A percentile compares a stretch with the other conserved stretches of the same genome.
phyloP scores from a whole-genome alignment of 2,888 invertebrate genomes.

The Nymphalis urticae region DNA sequence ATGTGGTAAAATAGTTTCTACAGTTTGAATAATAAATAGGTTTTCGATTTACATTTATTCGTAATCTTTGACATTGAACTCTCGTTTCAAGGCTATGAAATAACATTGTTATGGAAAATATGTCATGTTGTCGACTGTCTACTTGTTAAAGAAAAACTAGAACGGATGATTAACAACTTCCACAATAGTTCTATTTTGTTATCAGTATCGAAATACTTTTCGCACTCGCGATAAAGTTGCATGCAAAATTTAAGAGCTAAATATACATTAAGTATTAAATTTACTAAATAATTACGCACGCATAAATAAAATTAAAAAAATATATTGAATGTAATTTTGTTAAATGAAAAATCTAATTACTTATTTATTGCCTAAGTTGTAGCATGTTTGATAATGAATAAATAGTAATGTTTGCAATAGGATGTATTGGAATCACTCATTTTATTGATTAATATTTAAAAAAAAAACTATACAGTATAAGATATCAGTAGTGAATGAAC shows the following conservation, averaged over 20 bases:
- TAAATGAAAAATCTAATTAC: too few relatives aligned
- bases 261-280: too few relatives aligned
- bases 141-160: constrained; percentile 10
- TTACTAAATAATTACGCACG: not conserved
- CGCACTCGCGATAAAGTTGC: constrained; percentile 9
- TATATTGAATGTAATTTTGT: too few relatives aligned
- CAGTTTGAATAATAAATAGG: constrained; percentile 1
- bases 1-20: not conserved
- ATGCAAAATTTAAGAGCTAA: not conserved
- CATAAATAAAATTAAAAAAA: not conserved
- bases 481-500: too few relatives aligned
- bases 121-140: constrained; percentile 2
- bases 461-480: too few relatives aligned
- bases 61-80: constrained; percentile 31
- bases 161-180: constrained; percentile 17
- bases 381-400: too few relatives aligned
- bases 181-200: constrained; percentile 16
- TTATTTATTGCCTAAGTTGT: too few relatives aligned
- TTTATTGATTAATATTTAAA: too few relatives aligned
- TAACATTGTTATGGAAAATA: constrained; percentile 12
- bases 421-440: too few relatives aligned
- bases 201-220: constrained; percentile 28
- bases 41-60: constrained; percentile 12
- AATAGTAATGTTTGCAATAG: too few relatives aligned
- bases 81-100: constrained; percentile 26